A percentile compares a stretch with the other conserved stretches of the same genome.
Evolutionary conservation across 2,797 vertebrate genomes (phyloP).

Genomic region (Sciurus vulgaris): DNA sequence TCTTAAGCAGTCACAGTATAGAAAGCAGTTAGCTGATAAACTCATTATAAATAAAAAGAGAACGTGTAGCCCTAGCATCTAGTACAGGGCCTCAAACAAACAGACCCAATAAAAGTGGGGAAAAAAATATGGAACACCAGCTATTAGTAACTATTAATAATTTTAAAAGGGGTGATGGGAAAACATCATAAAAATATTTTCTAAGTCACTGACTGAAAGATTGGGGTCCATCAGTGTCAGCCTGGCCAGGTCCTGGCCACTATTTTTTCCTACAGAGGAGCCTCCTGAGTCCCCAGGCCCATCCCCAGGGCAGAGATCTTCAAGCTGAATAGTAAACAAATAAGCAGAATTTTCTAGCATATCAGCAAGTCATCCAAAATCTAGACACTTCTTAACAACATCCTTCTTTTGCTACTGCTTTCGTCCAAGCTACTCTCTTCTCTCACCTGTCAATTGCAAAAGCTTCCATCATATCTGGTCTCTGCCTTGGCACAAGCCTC

Average conservation of each 20-base stretch:
- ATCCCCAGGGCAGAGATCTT: neutral
- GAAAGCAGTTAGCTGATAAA: neutral
- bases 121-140: neutral
- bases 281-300: neutral
- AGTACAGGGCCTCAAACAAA: neutral
- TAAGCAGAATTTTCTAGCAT: conserved; percentile 1
- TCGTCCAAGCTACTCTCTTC: neutral
- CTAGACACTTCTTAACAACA: neutral
- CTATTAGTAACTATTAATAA: neutral
- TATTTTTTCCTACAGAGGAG: neutral
- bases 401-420: neutral
- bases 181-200: conserved; percentile 18
- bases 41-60: neutral
- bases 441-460: neutral
- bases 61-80: neutral
- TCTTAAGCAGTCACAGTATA: neutral
- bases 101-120: neutral
- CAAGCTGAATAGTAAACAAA: neutral
- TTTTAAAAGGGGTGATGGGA: neutral
- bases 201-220: conserved; percentile 26
- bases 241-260: neutral
- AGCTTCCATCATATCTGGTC: neutral
- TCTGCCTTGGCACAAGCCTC: neutral
- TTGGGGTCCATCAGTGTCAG: neutral
- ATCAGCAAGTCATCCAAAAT: conserved; percentile 1